Conservation (phyloP, 1,140 invertebrate genomes). For the Cecropterus lyciades region DNA sequence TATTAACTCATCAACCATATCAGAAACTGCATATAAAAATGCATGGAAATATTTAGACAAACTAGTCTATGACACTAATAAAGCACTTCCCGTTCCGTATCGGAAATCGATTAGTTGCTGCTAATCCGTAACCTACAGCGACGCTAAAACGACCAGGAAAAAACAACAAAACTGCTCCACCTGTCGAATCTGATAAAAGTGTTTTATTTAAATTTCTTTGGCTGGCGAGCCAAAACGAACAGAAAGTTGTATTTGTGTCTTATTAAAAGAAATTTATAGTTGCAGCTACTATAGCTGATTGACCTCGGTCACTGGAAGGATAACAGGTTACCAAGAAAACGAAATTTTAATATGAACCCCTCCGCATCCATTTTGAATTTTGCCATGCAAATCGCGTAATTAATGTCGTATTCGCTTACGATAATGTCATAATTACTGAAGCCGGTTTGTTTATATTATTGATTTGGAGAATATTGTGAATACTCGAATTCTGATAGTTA, state of each 20-base stretch:
- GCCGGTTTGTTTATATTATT: constrained; percentile 6
- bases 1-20: no score
- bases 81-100: constrained; percentile 65
- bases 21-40: no score
- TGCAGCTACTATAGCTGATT: constrained; percentile 73
- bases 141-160: constrained; percentile 68
- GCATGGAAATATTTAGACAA: constrained; percentile 8
- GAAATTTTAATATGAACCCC: constrained; percentile 57
- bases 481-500: no score
- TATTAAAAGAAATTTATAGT: constrained; percentile 84
- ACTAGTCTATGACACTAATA: constrained; percentile 48
- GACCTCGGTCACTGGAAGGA: constrained; percentile 76
- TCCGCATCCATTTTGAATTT: constrained; percentile 30
- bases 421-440: constrained; percentile 16
- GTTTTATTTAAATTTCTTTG: constrained; percentile 83
- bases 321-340: constrained; percentile 61
- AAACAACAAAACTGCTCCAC: constrained; percentile 61
- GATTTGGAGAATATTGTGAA: background rate
- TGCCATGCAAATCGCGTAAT: constrained; percentile 34
- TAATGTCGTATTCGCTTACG: constrained; percentile 23
- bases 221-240: constrained; percentile 73
- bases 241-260: constrained; percentile 79
- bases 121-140: constrained; percentile 82
- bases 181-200: constrained; percentile 83
- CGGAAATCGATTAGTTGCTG: constrained; percentile 69